Evolutionary conservation across 2,888 invertebrate species (phyloP), one percentile per base, ranked within the genome.

Genomic region (Operophtera brumata): DNA sequence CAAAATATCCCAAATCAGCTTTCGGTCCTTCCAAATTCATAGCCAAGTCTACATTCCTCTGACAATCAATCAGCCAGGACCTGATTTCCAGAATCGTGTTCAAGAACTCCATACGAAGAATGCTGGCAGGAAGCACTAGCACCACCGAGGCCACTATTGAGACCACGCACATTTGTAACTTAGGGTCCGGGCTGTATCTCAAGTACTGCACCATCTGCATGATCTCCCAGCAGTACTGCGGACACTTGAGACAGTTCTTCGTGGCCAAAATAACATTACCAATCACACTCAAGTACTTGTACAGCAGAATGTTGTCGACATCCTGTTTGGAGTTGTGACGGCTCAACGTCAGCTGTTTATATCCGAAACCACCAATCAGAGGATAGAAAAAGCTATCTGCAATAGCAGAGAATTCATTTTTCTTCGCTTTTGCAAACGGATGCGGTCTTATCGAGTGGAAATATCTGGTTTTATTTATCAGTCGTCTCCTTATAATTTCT

Each of bases 381-480:
- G 96, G 96, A 74, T 95, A 97, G 83, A 97, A 97, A 75, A 97
- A 98, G 41, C 91, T 91, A 1, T 95, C 94, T 0, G 94, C 95
- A 0, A 95, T 93, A 0, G 92, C 82, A 0, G 94, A 91, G 77
- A 97, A 97, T 45, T 89, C 89, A 81, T 96, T 97, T 0, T 82
- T 76, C 30, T 82, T 91, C 0, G 84, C 86, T 65, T 77, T 84
- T 0, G 89, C 64, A 44, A 86, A 85, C 0, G 86, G 88, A 61
- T 90, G 85, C 0, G 71, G 73, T 12, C 78, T 65, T 61, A 83
- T 77, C 0, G 85, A 73, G 59, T 88, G 83, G 73, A 92, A 93
- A 67, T 93, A 92, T 72, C 92, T 91, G 0, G 97, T 97, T 75
- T 96, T 97, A 5, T 89, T 88, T 13, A 93, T 91, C 40, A 97